These are phyloP conservation scores for Corbicula japonica DNA, from an alignment of 2,888 invertebrate species.

Conservation along the genomic window DNA sequence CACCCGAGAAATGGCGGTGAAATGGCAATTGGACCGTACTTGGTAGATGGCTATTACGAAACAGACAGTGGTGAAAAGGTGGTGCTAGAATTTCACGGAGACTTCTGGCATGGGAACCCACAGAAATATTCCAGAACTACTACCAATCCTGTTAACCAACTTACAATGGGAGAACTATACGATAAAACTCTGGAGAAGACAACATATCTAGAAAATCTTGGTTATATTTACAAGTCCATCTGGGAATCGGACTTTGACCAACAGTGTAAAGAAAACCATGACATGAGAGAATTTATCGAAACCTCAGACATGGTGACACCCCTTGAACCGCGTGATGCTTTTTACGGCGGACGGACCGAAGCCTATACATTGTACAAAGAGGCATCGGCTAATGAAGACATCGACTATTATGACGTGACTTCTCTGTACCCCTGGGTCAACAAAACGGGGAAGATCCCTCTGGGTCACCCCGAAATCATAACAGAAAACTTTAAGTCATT, in stretches of 20 bases:
- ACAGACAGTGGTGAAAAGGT: conserved; percentile 35
- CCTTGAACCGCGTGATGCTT: conserved; percentile 67
- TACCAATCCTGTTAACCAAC: conserved; percentile 46
- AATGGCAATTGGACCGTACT: conserved; percentile 45
- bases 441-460: no score
- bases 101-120: no score
- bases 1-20: conserved; percentile 55
- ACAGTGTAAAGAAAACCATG: conserved; percentile 39
- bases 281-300: conserved; percentile 49
- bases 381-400: no score
- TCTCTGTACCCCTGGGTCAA: no score
- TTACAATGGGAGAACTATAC: no score
- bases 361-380: no score
- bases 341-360: no score
- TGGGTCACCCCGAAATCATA: no score
- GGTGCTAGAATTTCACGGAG: no score
- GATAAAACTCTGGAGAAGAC: conserved; percentile 47
- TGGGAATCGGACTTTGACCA: conserved; percentile 71
- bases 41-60: conserved; percentile 54
- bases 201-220: conserved; percentile 36
- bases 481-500: conserved; percentile 62
- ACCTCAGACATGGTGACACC: conserved; percentile 47
- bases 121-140: conserved; percentile 46
- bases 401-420: no score
- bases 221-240: conserved; percentile 51